Base-by-base conservation (phyloP, 2,888 invertebrate species). In the Spisula subtruncata region DNA sequence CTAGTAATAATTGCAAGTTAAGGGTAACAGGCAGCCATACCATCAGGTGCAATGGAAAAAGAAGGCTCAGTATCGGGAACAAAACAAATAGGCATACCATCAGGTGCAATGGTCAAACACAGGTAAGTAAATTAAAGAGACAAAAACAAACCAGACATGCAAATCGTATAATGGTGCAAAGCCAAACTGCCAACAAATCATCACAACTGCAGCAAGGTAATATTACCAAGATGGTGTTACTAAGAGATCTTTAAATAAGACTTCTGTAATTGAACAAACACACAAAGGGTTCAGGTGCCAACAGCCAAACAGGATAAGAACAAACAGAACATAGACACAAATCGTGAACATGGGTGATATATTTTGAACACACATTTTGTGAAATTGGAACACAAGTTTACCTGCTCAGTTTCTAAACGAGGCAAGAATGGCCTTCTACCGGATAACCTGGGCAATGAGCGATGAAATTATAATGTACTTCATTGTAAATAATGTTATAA, bases 381-480 rank as follows among this genome's bases (percentile, higher is more conserved):
- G 60, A 60, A 25, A 66, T 25, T 66, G 60, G n/a, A 25, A 32
- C 75, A 35, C 16, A 18, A 16, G 29, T 75, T 91, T 92, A 92
- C 92, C 92, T 92, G 90, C 75, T 87, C 87, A 83, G 32, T 85
- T 54, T 90, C 92, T 85, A 92, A 85, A 60, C 81, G 88, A 88
- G 92, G 92, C 85, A 92, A 86, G 88, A 90, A 92, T 41, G 89
- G 92, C 89, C 90, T 88, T 89, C 89, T 87, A 88, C 88, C 90
- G 86, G 90, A 83, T 54, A 56, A 85, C 80, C 85, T 85, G 56
- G n/a, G 79, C 35, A 85, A 75, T 75, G 75, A 75, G 25, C 8
- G 25, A 66, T 66, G 25, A 6, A 56, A 66, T 66, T 66, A 51
- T 51, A n/a, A 41, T 41, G 41, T 41, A 41, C 4, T 51, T 51